Conservation (phyloP, 2,888 invertebrate genomes). For the Hydraecia micacea region DNA sequence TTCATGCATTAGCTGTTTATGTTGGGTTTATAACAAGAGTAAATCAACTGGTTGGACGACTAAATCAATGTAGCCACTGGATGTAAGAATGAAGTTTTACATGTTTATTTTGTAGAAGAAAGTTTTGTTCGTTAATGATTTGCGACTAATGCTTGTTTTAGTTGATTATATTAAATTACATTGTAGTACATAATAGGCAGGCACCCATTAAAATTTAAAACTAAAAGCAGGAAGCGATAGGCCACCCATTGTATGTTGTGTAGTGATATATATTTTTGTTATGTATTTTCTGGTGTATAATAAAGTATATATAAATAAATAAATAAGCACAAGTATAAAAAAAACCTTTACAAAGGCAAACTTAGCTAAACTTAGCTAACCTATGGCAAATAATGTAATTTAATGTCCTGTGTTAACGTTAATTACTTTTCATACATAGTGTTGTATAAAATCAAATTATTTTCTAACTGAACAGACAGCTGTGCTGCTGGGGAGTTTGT, state of each 20-base stretch:
- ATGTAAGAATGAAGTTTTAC: conserved; percentile 32
- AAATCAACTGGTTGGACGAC: conserved; percentile 58
- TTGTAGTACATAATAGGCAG: not conserved
- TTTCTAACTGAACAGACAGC: no score
- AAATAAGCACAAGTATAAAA: no score
- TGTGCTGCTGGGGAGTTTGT: no score
- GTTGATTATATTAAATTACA: not conserved
- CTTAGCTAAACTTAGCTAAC: no score
- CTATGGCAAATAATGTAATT: no score
- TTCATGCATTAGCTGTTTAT: conserved; percentile 68
- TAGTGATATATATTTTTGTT: not conserved
- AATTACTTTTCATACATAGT: no score
- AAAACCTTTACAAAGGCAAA: no score
- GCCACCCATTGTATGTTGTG: no score
- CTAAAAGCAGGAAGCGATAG: not conserved
- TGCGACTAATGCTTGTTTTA: not conserved
- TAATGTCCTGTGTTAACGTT: no score
- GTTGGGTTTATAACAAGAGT: conserved; percentile 61
- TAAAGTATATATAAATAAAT: no score
- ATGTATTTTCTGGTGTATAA: no score
- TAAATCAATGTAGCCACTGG: conserved; percentile 48
- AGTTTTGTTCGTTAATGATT: conserved; percentile 1
- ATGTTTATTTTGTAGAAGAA: conserved; percentile 26
- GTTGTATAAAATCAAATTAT: no score
- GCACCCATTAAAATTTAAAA: not conserved